These are phyloP conservation scores for Hemiscyllium ocellatum DNA, from an alignment of 2,113 vertebrate genomes.

Conservation along the genomic window DNA sequence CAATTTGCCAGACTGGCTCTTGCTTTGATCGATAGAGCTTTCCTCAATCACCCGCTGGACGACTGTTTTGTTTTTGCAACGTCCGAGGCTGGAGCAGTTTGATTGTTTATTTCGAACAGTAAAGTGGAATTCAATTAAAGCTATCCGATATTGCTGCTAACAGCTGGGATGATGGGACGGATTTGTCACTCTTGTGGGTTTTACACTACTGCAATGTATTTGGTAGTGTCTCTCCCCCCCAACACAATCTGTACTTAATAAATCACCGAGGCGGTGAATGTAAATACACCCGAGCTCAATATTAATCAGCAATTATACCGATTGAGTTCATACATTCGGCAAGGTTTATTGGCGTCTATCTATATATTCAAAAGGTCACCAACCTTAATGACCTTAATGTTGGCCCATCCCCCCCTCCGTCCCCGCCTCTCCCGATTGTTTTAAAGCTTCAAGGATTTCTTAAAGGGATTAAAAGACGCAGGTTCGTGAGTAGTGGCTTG, in stretches of 20 bases:
- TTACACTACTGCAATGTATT: background rate
- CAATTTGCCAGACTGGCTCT: background rate
- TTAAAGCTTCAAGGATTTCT: background rate
- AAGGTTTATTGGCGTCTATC: background rate
- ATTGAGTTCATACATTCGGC: background rate
- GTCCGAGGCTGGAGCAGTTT: background rate
- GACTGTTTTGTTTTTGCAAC: background rate
- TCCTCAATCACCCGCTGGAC: background rate
- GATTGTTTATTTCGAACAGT: background rate
- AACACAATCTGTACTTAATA: background rate
- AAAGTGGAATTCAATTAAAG: background rate
- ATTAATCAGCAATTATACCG: conserved; percentile 9
- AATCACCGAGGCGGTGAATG: background rate
- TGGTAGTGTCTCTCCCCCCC: background rate
- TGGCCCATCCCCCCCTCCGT: background rate
- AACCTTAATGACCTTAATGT: background rate
- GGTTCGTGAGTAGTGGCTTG: background rate
- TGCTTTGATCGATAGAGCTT: conserved; percentile 13
- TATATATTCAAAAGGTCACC: conserved; percentile 12
- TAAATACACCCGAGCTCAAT: conserved; percentile 2
- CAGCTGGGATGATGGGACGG: background rate
- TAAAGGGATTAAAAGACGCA: background rate
- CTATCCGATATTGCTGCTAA: background rate
- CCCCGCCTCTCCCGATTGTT: background rate
- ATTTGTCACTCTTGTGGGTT: background rate